A percentile compares a stretch with the other conserved stretches of the same genome.
phyloP scores from a whole-genome alignment of 2,113 vertebrate species.

The Emydura subglobosa region DNA sequence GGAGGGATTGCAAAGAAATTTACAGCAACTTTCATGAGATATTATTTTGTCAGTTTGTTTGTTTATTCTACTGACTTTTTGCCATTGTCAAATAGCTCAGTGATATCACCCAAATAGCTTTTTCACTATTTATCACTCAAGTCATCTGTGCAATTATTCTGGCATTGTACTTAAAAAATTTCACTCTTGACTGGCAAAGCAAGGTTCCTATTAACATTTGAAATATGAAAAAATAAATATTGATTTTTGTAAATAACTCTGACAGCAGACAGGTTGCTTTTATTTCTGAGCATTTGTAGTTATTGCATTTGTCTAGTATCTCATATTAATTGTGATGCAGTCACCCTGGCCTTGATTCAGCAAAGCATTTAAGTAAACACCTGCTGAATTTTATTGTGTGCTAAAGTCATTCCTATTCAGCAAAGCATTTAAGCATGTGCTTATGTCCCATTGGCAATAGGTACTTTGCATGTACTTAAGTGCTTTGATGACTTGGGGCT shows the following conservation, averaged over 20 bases:
- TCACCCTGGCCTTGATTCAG: neutral
- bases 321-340: neutral
- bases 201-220: neutral
- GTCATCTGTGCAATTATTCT: neutral
- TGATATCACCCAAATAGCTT: neutral
- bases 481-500: neutral
- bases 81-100: neutral
- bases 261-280: neutral
- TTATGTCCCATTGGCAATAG: neutral
- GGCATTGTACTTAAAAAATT: neutral
- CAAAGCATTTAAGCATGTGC: neutral
- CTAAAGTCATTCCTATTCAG: neutral
- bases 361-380: neutral
- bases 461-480: neutral
- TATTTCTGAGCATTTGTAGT: neutral
- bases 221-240: slow-evolving; percentile 2
- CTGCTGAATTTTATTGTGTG: neutral
- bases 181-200: neutral
- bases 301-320: neutral
- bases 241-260: slow-evolving; percentile 23
- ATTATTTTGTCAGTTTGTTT: neutral
- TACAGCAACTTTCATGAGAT: neutral
- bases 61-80: neutral
- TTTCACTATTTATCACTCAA: neutral
- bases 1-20: neutral